Percentiles rank a stretch among this genome's conserved stretches.
Conservation (phyloP, 2,888 invertebrate species). For the Lymantria monacha region DNA sequence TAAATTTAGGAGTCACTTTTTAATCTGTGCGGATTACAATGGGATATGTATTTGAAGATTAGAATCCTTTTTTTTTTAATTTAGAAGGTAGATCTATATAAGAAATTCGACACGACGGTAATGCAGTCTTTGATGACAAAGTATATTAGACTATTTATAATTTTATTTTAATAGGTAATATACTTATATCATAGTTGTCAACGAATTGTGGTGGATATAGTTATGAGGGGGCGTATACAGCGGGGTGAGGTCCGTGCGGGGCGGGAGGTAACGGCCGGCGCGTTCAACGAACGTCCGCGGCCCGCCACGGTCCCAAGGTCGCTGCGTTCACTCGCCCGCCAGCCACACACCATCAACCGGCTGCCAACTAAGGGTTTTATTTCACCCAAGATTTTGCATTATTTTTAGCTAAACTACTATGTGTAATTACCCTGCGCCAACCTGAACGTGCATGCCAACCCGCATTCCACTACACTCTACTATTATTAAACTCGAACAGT, state of each 20-base stretch:
- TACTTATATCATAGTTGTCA: background rate
- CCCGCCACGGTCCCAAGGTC: constrained; percentile 76
- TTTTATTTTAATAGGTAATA: no score
- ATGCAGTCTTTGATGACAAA: no score
- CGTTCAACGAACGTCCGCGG: constrained; percentile 82
- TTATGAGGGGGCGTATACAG: background rate
- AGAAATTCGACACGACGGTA: no score
- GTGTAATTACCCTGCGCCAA: constrained; percentile 3
- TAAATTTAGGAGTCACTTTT: no score
- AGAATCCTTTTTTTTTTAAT: no score
- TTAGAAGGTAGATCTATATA: no score
- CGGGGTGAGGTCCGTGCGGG: constrained; percentile 34
- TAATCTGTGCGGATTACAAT: no score
- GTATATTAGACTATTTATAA: no score
- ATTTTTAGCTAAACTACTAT: constrained; percentile 28
- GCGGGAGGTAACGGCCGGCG: constrained; percentile 41
- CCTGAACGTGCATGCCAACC: constrained; percentile 11
- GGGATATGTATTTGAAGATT: no score
- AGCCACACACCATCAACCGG: constrained; percentile 35
- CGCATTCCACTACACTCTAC: constrained; percentile 18
- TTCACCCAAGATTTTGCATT: constrained; percentile 40
- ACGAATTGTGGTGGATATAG: background rate
- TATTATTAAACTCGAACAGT: constrained; percentile 19
- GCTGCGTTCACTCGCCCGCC: constrained; percentile 65
- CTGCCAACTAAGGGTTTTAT: constrained; percentile 39